Base-by-base conservation (phyloP, 2,797 vertebrate genomes). In the Cyprinella venusta region DNA sequence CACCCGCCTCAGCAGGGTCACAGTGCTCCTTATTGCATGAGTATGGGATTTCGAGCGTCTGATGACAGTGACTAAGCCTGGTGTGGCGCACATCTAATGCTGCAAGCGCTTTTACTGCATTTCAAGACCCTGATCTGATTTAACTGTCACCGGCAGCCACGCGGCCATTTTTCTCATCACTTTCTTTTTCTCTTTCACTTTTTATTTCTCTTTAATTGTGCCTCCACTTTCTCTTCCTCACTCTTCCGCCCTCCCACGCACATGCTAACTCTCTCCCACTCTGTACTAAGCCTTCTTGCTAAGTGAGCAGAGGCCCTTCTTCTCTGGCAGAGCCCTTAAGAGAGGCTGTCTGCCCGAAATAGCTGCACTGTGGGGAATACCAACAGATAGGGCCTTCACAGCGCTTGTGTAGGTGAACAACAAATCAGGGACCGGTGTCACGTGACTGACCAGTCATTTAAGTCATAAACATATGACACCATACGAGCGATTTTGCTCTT, bases 341-440 rank as follows among this genome's bases (percentile, higher is more conserved):
- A 89, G 69, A 87, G 89, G 90, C 89, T 88, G 86, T 68, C 74
- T 79, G 87, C 91, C 92, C 72, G 88, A 93, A 95, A 94, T 93
- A 95, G 93, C 91, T 85, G 75, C 86, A 88, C 88, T 89, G 76
- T 38, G 79, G 92, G 91, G 86, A 88, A 90, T 88, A 75, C 85
- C 91, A 87, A 80, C 90, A 79, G 63, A 86, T 90, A 88, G 88
- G 63, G 5, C 65, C 79, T 85, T 89, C 42, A 89, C 45, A 61
- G 86, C 85, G 79, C 72, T 30, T 83, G 84, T 78, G 71, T 81
- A 77, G 64, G 83, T 86, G 76, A 80, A 24, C 36, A 72, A 70
- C 70, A 69, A 70, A 24, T 82, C 76, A 67, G 26, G 72, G 68
- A 67, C 67, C 42, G 26, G 76, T 81, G 79, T 72, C 19, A 67